Base-by-base conservation (phyloP, 2,888 invertebrate species). In the Gryllus longicercus region DNA sequence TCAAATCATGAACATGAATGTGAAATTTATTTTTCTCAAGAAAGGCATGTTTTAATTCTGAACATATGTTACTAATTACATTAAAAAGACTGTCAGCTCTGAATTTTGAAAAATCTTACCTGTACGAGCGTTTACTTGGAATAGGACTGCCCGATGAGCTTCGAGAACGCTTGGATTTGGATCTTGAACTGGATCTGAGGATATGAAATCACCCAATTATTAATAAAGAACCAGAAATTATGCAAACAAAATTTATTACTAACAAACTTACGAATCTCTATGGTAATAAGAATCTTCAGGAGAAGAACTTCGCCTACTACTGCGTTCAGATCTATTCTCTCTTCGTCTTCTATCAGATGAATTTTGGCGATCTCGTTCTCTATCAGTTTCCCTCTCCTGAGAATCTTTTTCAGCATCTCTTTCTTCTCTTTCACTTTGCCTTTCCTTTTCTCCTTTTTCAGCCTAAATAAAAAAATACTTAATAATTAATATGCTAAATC, bases 401-500 rank as follows among this genome's bases (percentile, higher is more conserved):
- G 50, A 50, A 18, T 78, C 80, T 75, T 81, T 79, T 18, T 80
- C 81, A 16, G 63, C 78, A 50, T 77, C 77, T 49, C 77, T 38
- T 63, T 80, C 79, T 25, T 75, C 38, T 74, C 81, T 77, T 50
- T 81, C 81, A 50, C 78, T 38, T 51, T 81, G 86, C 23, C 86
- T 86, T 1, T 87, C 87, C 83, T 87, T 87, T 83, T 86, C 85
- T 77, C 87, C 87, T 78, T 86, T 85, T 87, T 84, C 84, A 76
- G 84, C 84, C 85, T 84, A 77, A 49, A 50, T 23, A 21, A 11
- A 79, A 82, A 81, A 78, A 63, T 74, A 75, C 77, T 75, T 21
- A 50, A 38, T 49, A 78, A 79, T 51, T 23, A 76, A 51, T 38
- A 38, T 8, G 38, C 38, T 38, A 8, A 38, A 38, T 38, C 38